phyloP scores from a whole-genome alignment of 2,797 vertebrate genomes.

The Chromobotia macracanthus region DNA sequence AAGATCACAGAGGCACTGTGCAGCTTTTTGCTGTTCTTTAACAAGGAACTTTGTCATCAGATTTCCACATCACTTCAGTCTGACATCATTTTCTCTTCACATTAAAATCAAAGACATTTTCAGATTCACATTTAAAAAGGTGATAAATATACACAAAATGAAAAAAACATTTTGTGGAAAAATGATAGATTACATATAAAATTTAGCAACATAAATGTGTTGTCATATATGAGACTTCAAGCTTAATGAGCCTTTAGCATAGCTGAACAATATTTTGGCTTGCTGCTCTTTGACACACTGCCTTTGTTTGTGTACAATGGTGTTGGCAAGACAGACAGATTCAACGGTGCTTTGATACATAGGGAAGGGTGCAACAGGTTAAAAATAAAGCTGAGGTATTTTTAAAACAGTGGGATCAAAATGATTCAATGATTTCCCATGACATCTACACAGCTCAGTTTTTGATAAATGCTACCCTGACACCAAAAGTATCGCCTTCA shows the following conservation, averaged over 20 bases:
- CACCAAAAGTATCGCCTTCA: neutral
- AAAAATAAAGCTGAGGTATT: neutral
- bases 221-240: neutral
- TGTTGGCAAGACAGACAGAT: too few relatives aligned
- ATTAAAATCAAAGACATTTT: too few relatives aligned
- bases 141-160: neutral
- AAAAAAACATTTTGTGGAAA: neutral
- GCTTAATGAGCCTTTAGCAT: neutral
- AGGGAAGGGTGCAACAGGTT: neutral
- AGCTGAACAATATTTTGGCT: neutral
- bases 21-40: slow-evolving; percentile 2
- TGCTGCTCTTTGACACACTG: neutral
- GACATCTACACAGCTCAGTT: neutral
- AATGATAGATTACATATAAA: too few relatives aligned
- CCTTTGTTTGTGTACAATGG: neutral
- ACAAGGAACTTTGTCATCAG: neutral
- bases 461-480: neutral
- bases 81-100: too few relatives aligned
- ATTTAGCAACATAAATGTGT: neutral
- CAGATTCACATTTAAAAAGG: neutral
- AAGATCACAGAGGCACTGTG: neutral
- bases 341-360: neutral
- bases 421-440: neutral
- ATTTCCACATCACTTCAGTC: too few relatives aligned
- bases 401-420: too few relatives aligned